Percentiles rank a stretch among this genome's conserved stretches.
phyloP scores from a whole-genome alignment of 37 sponge, comb jelly and placozoan species.

The Dysidea cf. avara region DNA sequence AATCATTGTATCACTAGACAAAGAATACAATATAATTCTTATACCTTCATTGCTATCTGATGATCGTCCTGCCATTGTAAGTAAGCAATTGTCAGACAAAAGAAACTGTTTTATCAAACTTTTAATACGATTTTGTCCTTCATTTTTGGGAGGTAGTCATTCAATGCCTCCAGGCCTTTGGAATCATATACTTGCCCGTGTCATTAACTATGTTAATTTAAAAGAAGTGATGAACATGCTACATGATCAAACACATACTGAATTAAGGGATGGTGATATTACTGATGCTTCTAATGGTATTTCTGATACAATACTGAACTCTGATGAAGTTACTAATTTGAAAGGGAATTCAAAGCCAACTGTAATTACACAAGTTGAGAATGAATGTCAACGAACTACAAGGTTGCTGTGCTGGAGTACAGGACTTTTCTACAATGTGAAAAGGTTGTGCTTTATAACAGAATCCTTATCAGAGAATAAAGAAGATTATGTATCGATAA shows the following conservation, averaged over 20 bases:
- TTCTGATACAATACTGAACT: too few species aligned
- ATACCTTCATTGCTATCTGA: constrained; percentile 77
- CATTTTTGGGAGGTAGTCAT: too few species aligned
- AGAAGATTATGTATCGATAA: constrained; percentile 50
- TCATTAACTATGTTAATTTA: constrained; percentile 50
- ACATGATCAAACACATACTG: too few species aligned
- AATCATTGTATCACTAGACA: too few species aligned
- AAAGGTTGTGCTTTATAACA: constrained; percentile 29
- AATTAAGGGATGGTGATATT: too few species aligned
- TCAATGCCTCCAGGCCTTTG: constrained; percentile 80
- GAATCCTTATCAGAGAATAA: constrained; percentile 50
- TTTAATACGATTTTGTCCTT: constrained; percentile 26
- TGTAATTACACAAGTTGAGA: too few species aligned
- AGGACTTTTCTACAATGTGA: constrained; percentile 58
- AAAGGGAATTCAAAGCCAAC: too few species aligned
- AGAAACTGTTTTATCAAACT: constrained; percentile 7
- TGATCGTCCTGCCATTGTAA: constrained; percentile 27
- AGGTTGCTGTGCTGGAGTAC: constrained; percentile 66
- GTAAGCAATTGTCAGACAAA: constrained; percentile 1
- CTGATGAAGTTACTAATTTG: too few species aligned
- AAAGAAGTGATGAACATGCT: too few species aligned
- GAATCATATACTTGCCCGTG: constrained; percentile 60
- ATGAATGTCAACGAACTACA: too few species aligned
- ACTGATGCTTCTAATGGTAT: too few species aligned
- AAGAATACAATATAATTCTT: constrained; percentile 48